Evolutionary conservation across 2,888 invertebrate genomes (phyloP), one percentile per base, ranked within the genome.

Genomic region (Andricus quercusramuli): DNA sequence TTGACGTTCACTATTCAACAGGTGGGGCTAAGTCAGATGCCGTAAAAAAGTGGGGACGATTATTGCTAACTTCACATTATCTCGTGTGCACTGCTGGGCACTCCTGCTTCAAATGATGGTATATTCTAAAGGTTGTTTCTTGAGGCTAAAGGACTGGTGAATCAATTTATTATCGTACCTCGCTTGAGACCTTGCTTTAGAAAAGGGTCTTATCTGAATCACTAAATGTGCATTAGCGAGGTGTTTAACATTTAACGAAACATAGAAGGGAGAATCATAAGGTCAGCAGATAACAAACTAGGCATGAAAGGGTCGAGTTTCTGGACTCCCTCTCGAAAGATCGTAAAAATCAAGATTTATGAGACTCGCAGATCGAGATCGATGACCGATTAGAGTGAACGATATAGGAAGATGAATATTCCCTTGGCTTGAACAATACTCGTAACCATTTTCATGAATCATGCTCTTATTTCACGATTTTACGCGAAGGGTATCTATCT

Each of bases 311-410:
- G 79, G 78, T 78, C 81, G 78, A 78, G 47, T 32, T 74, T n/a
- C 32, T 51, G 25, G 78, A 56, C 17, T 80, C 77, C 68, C 81
- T 81, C 76, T 80, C 81, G 80, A 76, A 83, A 81, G 84, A 82
- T 83, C 83, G 82, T 83, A 83, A 85, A 85, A 85, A 83, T 78
- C 51, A 81, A 79, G 84, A 85, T 84, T 83, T 83, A 85, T 83
- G 83, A 83, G 82, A 80, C 82, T 77, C 77, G 79, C 51, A 78
- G 80, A 83, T 84, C 84, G 80, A 84, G 84, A 84, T 84, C 83
- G 84, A 84, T 80, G 84, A 82, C 79, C 84, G 84, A 85, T 85
- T 85, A 84, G 83, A 82, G 84, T 80, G 83, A 82, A 82, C 79
- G 81, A 79, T 82, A 80, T 79, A 47, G 47, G 80, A 79, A 81